These are phyloP conservation scores for Dromiciops gliroides DNA, from an alignment of 2,113 vertebrate species.

Conservation along the genomic window DNA sequence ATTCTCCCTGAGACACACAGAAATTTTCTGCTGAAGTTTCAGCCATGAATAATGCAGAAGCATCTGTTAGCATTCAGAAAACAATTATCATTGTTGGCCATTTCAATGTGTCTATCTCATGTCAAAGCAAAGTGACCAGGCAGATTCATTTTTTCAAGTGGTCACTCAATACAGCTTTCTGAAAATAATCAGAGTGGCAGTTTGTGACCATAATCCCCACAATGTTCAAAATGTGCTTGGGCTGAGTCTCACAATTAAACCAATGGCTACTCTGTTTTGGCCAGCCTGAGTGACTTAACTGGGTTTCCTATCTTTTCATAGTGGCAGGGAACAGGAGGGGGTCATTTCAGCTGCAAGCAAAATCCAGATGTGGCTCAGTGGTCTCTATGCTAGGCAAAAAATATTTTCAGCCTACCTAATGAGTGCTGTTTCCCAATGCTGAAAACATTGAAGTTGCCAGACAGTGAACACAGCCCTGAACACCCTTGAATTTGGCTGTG, in stretches of 20 bases:
- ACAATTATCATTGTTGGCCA: background rate
- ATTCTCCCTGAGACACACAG: background rate
- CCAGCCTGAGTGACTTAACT: background rate
- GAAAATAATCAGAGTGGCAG: slow-evolving; percentile 13
- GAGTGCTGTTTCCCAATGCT: slow-evolving; percentile 39
- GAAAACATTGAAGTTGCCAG: slow-evolving; percentile 55
- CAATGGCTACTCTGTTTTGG: background rate
- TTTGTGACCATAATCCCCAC: background rate
- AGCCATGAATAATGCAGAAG: slow-evolving; percentile 57
- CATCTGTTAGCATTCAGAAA: slow-evolving; percentile 34
- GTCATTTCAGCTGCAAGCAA: slow-evolving; percentile 74
- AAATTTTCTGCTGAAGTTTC: slow-evolving; percentile 27
- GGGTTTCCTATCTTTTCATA: background rate
- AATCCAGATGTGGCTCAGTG: slow-evolving; percentile 57
- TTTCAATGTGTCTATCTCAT: slow-evolving; percentile 10
- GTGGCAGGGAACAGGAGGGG: slow-evolving; percentile 82
- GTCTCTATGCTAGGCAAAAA: slow-evolving; percentile 69
- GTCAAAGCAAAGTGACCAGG: background rate
- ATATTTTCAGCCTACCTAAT: slow-evolving; percentile 60
- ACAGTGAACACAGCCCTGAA: slow-evolving; percentile 40
- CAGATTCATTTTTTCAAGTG: slow-evolving; percentile 21
- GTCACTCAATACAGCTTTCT: slow-evolving; percentile 33
- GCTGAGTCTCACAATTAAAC: background rate
- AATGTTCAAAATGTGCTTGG: background rate
- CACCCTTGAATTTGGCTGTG: slow-evolving; percentile 31